A percentile compares a stretch with the other conserved stretches of the same genome.
phyloP scores from a whole-genome alignment of 2,113 vertebrate species.

The Trogon melanurus region DNA sequence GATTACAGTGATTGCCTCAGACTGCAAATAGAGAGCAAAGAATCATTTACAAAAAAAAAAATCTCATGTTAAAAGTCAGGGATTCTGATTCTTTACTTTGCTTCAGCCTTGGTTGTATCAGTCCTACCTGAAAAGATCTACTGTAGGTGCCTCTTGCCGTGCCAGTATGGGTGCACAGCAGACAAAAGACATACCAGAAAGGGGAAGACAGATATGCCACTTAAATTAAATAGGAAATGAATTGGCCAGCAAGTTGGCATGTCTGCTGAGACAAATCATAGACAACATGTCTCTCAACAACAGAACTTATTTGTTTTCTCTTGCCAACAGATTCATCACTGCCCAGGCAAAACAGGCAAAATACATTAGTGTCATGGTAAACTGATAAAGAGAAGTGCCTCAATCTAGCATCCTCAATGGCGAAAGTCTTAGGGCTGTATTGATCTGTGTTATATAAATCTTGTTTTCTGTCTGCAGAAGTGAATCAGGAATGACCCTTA shows the following conservation, averaged over 20 bases:
- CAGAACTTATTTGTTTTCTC: constrained; percentile 88
- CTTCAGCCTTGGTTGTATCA: constrained; percentile 24
- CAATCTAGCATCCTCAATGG: constrained; percentile 87
- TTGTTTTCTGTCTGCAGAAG: constrained; percentile 96
- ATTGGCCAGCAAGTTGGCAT: constrained; percentile 90
- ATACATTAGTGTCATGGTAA: constrained; percentile 97
- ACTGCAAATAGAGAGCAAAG: not conserved
- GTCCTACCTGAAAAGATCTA: constrained; percentile 67
- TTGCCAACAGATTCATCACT: constrained; percentile 96
- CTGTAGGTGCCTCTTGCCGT: constrained; percentile 69
- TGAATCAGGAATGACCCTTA: constrained; percentile 94
- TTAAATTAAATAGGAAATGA: constrained; percentile 89
- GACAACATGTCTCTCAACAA: constrained; percentile 90
- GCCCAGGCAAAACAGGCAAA: constrained; percentile 95
- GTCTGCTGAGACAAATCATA: constrained; percentile 96
- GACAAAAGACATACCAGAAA: constrained; percentile 91
- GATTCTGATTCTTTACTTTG: constrained; percentile 20
- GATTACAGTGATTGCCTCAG: constrained; percentile 4
- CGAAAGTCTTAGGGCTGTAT: constrained; percentile 92
- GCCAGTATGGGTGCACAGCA: constrained; percentile 77
- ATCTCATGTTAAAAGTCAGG: constrained; percentile 7
- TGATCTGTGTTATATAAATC: constrained; percentile 98
- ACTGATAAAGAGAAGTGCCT: constrained; percentile 95
- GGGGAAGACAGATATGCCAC: constrained; percentile 91
- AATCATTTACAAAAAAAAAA: not conserved